A percentile compares a stretch with the other conserved stretches of the same genome.
Conservation (phyloP, 2,888 invertebrate genomes). For the Pomacea canaliculata region DNA sequence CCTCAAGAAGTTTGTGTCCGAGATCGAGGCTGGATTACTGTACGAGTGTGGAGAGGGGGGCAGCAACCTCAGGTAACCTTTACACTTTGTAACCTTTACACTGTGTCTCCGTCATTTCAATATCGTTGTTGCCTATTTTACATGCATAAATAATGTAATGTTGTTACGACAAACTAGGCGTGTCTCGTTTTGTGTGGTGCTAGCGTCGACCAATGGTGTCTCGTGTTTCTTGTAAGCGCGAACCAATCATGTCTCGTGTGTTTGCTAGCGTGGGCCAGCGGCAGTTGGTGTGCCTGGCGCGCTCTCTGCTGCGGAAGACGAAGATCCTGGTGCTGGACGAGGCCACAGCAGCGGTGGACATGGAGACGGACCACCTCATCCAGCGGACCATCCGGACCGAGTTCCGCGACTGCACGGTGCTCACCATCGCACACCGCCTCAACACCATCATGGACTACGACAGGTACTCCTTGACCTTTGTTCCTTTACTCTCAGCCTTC, state of each 20-base stretch:
- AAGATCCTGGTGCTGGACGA: constrained; percentile 27
- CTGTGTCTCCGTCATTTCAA: neutral
- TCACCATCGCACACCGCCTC: constrained; percentile 29
- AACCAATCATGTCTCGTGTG: too few relatives aligned
- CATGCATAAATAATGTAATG: neutral
- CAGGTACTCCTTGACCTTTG: neutral
- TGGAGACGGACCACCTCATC: constrained; percentile 29
- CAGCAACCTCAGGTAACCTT: constrained; percentile 77
- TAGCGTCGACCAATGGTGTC: too few relatives aligned
- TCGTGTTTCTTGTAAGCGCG: too few relatives aligned
- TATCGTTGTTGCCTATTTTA: neutral
- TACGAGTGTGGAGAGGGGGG: constrained; percentile 92
- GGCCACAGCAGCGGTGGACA: constrained; percentile 27
- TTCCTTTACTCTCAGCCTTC: too few relatives aligned
- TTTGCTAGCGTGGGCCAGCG: constrained; percentile 15
- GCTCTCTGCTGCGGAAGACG: constrained; percentile 19
- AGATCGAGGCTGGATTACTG: constrained; percentile 81
- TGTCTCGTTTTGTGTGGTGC: too few relatives aligned
- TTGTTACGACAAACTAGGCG: too few relatives aligned
- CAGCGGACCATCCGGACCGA: constrained; percentile 23
- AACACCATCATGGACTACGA: constrained; percentile 29
- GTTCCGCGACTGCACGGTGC: constrained; percentile 26
- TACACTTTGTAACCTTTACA: too few relatives aligned
- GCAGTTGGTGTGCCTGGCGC: constrained; percentile 23
- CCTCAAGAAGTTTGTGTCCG: constrained; percentile 84